Percentiles rank a stretch among this genome's conserved stretches.
Evolutionary conservation across 2,113 vertebrate genomes (phyloP).

Genomic region (Psammodynastes pulverulentus): DNA sequence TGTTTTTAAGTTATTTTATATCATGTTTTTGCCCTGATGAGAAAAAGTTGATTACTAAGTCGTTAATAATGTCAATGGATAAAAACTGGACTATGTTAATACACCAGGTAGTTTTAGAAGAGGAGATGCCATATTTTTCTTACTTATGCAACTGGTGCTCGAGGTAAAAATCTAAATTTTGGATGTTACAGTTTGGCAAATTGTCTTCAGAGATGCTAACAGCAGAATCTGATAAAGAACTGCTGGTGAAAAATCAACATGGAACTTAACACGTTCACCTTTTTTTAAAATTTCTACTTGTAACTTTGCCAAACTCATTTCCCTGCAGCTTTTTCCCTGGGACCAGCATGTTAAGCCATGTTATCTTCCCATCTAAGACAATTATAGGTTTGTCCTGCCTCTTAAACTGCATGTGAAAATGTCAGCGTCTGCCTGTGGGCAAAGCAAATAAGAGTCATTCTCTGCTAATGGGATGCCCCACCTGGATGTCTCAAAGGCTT

Average conservation of each 20-base stretch:
- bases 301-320: not conserved
- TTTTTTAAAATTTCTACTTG: constrained; percentile 20
- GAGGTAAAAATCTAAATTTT: constrained; percentile 13
- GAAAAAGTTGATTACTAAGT: not conserved
- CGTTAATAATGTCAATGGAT: not conserved
- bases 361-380: constrained; percentile 13
- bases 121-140: constrained; percentile 8
- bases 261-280: not conserved
- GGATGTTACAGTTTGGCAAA: not conserved
- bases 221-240: constrained; percentile 21
- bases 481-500: not conserved
- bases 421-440: not conserved
- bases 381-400: constrained; percentile 15
- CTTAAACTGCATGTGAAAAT: constrained; percentile 8
- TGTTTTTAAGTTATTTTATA: not conserved
- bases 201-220: not conserved
- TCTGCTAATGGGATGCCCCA: not conserved
- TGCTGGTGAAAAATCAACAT: constrained; percentile 9
- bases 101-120: constrained; percentile 2
- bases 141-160: not conserved
- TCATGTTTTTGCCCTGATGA: not conserved
- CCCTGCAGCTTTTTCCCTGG: constrained; percentile 24
- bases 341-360: constrained; percentile 30
- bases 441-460: not conserved
- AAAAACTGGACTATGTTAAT: not conserved